Evolutionary conservation across 1,140 invertebrate species (phyloP).

Genomic region (Battus philenor): DNA sequence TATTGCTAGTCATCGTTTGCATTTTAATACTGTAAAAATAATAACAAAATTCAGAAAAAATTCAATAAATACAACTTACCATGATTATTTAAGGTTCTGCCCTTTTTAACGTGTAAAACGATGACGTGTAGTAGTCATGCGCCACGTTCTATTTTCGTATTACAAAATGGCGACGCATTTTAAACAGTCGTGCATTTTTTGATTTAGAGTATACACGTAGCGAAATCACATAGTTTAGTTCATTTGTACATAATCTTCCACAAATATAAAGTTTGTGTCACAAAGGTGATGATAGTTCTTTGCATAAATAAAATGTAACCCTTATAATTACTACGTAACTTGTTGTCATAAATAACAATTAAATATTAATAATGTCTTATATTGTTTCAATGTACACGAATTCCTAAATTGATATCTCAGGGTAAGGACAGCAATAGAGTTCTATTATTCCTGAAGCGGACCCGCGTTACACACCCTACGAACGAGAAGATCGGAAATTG

Average conservation of each 20-base stretch:
- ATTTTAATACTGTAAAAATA: too few species aligned
- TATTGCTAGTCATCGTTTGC: too few species aligned
- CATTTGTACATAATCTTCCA: conserved; percentile 2
- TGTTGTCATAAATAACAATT: background rate
- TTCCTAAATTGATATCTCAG: conserved; percentile 26
- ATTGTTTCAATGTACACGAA: conserved; percentile 9
- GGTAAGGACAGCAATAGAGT: conserved; percentile 27
- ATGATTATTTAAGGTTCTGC: conserved; percentile 29
- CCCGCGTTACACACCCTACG: conserved; percentile 28
- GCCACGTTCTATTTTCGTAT: conserved; percentile 45
- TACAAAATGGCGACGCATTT: conserved; percentile 58
- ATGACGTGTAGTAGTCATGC: conserved; percentile 28
- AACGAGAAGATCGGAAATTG: conserved; percentile 23
- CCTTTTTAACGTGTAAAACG: conserved; percentile 22
- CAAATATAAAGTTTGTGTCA: conserved; percentile 8
- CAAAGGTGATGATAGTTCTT: background rate
- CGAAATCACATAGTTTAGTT: conserved; percentile 16
- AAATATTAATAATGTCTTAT: background rate
- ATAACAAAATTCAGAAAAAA: too few species aligned
- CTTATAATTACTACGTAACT: background rate
- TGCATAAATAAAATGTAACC: conserved; percentile 1
- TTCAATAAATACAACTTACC: conserved; percentile 43
- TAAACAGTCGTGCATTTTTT: conserved; percentile 22
- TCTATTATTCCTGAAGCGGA: conserved; percentile 22
- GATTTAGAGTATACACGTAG: background rate